A percentile compares a stretch with the other conserved stretches of the same genome.
Evolutionary conservation across 2,888 invertebrate species (phyloP).

Genomic region (Stenchaetothrips biformis): DNA sequence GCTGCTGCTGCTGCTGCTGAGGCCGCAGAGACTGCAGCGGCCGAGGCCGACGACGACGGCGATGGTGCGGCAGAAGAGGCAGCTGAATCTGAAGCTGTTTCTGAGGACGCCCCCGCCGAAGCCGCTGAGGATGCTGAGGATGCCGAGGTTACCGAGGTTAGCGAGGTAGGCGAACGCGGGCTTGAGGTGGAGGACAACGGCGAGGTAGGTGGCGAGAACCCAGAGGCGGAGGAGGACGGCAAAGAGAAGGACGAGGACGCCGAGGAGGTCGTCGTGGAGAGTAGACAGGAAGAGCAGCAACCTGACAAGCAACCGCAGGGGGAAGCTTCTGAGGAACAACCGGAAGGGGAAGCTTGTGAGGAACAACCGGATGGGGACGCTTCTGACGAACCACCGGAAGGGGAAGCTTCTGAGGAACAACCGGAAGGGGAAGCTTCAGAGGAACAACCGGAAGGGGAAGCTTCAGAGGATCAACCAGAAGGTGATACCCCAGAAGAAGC

Average conservation of each 20-base stretch:
- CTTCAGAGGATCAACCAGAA: too few species aligned
- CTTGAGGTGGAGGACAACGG: not conserved
- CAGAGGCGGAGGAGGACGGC: conserved; percentile 31
- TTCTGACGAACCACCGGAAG: too few species aligned
- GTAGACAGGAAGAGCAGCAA: conserved; percentile 31
- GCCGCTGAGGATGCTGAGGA: not conserved
- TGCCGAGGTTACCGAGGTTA: not conserved
- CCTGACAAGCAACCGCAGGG: too few species aligned
- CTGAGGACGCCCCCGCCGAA: not conserved
- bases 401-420: too few species aligned
- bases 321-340: too few species aligned
- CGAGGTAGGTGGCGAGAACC: conserved; percentile 35
- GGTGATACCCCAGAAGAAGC: not conserved
- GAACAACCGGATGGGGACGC: too few species aligned
- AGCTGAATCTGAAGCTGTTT: not conserved
- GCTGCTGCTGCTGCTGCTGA: too few species aligned
- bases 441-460: too few species aligned
- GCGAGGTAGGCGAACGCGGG: conserved; percentile 2
- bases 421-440: too few species aligned
- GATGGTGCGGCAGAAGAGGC: not conserved
- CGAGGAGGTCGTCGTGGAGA: conserved; percentile 32
- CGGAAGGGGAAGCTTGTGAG: too few species aligned
- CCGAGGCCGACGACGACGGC: not conserved
- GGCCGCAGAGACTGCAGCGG: not conserved
- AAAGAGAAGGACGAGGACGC: not conserved